Evolutionary conservation across 2,888 invertebrate genomes (phyloP).

Genomic region (Nomada goodeniana): DNA sequence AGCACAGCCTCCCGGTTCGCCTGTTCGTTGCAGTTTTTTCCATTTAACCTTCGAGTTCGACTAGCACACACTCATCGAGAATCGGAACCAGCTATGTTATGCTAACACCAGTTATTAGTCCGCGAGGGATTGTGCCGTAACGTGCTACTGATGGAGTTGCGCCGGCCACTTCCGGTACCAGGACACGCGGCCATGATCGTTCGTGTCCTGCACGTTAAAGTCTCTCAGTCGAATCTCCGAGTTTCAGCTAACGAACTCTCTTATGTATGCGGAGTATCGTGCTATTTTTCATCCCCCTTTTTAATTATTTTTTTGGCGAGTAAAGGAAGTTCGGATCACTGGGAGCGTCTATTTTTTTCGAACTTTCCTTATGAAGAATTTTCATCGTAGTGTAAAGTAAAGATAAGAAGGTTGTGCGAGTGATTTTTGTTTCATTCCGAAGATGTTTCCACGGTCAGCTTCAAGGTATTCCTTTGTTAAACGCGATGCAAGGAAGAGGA

Average conservation of each 20-base stretch:
- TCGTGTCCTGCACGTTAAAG: background rate
- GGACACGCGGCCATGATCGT: background rate
- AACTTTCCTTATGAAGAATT: background rate
- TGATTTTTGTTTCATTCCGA: background rate
- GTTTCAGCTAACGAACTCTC: background rate
- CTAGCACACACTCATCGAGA: slow-evolving; percentile 12
- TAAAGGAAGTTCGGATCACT: no score
- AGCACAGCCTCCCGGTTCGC: slow-evolving; percentile 43
- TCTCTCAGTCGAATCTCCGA: background rate
- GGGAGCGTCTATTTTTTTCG: no score
- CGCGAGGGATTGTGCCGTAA: no score
- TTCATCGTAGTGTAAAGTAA: background rate
- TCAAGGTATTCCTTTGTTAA: background rate
- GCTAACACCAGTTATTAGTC: background rate
- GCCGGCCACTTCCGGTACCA: slow-evolving; percentile 28
- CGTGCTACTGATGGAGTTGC: no score
- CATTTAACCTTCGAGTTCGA: slow-evolving; percentile 72
- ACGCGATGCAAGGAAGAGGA: background rate
- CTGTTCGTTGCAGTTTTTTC: slow-evolving; percentile 64
- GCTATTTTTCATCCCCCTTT: background rate
- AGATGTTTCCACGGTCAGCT: background rate
- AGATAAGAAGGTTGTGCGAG: no score
- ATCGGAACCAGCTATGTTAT: background rate
- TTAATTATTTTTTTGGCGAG: background rate
- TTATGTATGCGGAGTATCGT: background rate